Base-by-base conservation (phyloP, 2,797 vertebrate genomes). In the Rachycentron canadum region DNA sequence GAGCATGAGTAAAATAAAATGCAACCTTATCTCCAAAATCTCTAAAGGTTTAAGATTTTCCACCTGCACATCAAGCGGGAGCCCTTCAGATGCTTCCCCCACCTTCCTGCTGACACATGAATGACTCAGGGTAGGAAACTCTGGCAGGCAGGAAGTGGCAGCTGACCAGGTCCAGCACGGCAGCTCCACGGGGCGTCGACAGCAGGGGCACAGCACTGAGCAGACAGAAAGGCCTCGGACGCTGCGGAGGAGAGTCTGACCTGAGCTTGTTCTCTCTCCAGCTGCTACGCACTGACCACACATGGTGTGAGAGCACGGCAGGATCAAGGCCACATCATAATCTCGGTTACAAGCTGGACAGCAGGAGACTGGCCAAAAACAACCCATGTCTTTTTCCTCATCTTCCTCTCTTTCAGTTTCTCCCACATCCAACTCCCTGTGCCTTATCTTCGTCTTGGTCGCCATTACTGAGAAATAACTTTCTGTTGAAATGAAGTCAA, bases 301-400 rank as follows among this genome's bases (percentile, higher is more conserved):
- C 74, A 94, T 83, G 40, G 83, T 83, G 72, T 94, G 94, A 52
- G 93, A 94, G 74, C 93, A 95, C 2, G 94, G 94, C 72, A 95
- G 84, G 66, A 95, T 90, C 79, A 94, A 80, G 30, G 82, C 62
- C 0, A 66, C 6, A 12, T 86, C 85, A 26, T 52, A 76, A 1
- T 8, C 62, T 21, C 30, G 60, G 8, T 74, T 65, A 69, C 94
- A 95, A 10, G 85, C 85, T 1, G 88, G 89, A 76, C 94, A 95
- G 23, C 5, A 0, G n/a, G 83, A 85, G 5, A 77, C 58, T 40
- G 70, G 53, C 74, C 57, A 34, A 76, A 78, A 28, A 30, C 38
- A 76, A 16, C 81, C 81, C 3, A 25, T 55, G 11, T 73, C 67
- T 19, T 72, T 64, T 1, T 69, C 63, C 47, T 71, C 63, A 7